phyloP scores from a whole-genome alignment of 1,140 invertebrate species.

The Nautilus pompilius region DNA sequence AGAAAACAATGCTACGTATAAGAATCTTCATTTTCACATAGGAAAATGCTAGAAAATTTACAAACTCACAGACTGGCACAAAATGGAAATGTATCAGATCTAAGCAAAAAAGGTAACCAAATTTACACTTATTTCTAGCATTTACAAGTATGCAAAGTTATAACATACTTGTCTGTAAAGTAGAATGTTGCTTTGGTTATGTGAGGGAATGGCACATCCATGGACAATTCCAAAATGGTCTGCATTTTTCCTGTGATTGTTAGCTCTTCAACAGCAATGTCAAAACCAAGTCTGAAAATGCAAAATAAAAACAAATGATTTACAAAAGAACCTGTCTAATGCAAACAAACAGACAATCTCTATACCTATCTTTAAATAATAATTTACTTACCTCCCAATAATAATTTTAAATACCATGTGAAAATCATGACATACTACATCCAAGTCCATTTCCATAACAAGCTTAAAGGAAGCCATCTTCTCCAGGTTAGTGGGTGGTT shows the following conservation, averaged over 20 bases:
- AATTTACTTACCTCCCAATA: constrained; percentile 55
- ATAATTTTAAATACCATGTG: constrained; percentile 59
- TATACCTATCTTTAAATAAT: neutral
- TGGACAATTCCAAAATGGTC: constrained; percentile 56
- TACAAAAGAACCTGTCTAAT: no score
- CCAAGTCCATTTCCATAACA: constrained; percentile 58
- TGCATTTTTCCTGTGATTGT: constrained; percentile 58
- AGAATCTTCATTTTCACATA: no score
- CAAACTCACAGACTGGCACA: no score
- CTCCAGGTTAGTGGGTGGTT: constrained; percentile 41
- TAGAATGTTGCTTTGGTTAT: constrained; percentile 57
- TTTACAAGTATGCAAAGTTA: no score
- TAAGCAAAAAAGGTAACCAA: no score
- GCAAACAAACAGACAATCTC: neutral
- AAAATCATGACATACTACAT: constrained; percentile 59
- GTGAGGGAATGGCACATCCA: constrained; percentile 61
- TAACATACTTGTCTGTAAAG: constrained; percentile 57
- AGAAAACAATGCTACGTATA: no score
- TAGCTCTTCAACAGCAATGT: constrained; percentile 57
- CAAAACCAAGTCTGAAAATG: constrained; percentile 41
- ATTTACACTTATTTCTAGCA: no score
- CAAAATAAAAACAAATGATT: neutral
- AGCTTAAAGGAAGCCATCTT: constrained; percentile 51
- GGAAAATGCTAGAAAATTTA: no score
- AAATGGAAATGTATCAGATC: no score